These are phyloP conservation scores for Listronotus bonariensis DNA, from an alignment of 1,140 invertebrate genomes.

Conservation along the genomic window DNA sequence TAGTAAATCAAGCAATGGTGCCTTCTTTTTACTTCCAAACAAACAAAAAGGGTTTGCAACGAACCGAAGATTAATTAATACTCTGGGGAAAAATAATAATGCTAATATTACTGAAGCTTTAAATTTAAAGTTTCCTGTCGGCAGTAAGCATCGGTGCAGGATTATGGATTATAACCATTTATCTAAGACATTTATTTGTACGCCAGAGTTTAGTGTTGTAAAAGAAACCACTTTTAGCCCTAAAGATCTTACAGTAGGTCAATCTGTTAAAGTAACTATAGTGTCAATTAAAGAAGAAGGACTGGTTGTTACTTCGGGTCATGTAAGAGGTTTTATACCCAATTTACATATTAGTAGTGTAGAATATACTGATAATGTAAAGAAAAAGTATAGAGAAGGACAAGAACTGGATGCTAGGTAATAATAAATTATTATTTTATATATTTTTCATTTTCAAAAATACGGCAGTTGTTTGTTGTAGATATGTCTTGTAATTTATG, in stretches of 20 bases:
- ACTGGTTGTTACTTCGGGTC: constrained; percentile 53
- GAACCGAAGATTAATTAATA: constrained; percentile 50
- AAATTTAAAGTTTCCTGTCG: constrained; percentile 56
- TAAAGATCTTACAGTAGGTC: constrained; percentile 60
- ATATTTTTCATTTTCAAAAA: too few species aligned
- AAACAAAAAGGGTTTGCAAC: constrained; percentile 62
- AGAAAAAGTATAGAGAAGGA: constrained; percentile 56
- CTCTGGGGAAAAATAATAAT: constrained; percentile 27
- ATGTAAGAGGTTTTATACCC: constrained; percentile 53
- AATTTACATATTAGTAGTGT: constrained; percentile 50
- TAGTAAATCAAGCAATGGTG: constrained; percentile 58
- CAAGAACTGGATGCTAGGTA: constrained; percentile 57
- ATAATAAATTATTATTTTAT: not conserved
- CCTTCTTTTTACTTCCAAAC: constrained; percentile 61
- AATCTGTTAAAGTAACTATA: constrained; percentile 59
- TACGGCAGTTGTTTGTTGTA: too few species aligned
- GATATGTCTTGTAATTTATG: too few species aligned
- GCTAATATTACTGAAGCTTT: constrained; percentile 53
- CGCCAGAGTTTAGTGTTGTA: constrained; percentile 61
- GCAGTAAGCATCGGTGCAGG: constrained; percentile 62
- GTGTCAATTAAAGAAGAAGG: constrained; percentile 51
- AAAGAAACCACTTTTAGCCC: constrained; percentile 58
- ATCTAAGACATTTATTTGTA: constrained; percentile 63
- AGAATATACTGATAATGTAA: constrained; percentile 42
- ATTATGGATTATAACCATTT: constrained; percentile 63